These are phyloP conservation scores for Brachionus rubens DNA, from an alignment of 1,140 invertebrate genomes.

Conservation along the genomic window DNA sequence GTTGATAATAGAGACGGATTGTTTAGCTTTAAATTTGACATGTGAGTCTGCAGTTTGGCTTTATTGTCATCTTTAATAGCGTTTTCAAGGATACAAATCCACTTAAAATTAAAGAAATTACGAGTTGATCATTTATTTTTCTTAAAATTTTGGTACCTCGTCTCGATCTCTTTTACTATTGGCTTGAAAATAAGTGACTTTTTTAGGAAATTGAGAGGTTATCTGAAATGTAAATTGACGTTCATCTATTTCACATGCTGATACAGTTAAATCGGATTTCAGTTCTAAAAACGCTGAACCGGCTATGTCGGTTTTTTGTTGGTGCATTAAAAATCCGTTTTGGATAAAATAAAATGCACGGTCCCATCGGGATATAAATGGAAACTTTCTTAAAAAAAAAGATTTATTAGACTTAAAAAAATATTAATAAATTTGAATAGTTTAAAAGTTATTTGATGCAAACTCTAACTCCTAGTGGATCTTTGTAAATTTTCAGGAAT, in stretches of 20 bases:
- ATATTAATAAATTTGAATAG: not conserved
- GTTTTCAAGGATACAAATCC: slow-evolving; percentile 18
- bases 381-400: slow-evolving; percentile 1
- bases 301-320: slow-evolving; percentile 12
- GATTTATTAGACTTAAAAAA: not conserved
- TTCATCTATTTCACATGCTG: slow-evolving; percentile 29
- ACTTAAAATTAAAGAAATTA: not conserved
- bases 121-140: not conserved
- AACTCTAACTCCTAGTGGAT: too few species aligned
- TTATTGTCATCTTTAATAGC: slow-evolving; percentile 18
- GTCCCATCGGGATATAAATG: slow-evolving; percentile 34
- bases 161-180: slow-evolving; percentile 8
- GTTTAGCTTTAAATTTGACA: not conserved
- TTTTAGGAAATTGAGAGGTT: slow-evolving; percentile 26
- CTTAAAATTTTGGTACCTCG: not conserved
- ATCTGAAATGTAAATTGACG: slow-evolving; percentile 36
- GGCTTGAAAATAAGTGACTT: slow-evolving; percentile 14
- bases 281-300: slow-evolving; percentile 8
- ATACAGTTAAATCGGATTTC: not conserved
- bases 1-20: not conserved
- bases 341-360: slow-evolving; percentile 3
- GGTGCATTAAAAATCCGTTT: slow-evolving; percentile 23
- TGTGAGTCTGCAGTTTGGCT: slow-evolving; percentile 20
- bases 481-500: too few species aligned
- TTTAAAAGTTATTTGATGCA: too few species aligned